Base-by-base conservation (phyloP, 2,113 vertebrate species). In the Caranx ignobilis region DNA sequence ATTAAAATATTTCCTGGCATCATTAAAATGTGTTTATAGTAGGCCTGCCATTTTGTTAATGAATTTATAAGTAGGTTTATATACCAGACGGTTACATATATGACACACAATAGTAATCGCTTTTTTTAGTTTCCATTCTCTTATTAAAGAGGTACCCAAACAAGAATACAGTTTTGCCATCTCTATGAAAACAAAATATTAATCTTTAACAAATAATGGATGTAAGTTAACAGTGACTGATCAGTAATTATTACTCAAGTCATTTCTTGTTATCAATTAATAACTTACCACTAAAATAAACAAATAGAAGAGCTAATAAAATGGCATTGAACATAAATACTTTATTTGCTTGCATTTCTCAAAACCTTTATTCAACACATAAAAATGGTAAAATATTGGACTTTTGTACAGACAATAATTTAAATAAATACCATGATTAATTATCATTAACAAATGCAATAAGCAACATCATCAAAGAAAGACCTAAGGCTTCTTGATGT, bases 351-450 rank as follows among this genome's bases (percentile, higher is more conserved):
- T 89, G 87, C 89, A 82, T 82, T 85, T 84, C 75, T 88, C 82
- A 72, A 88, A 91, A 91, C 77, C 59, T 87, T 93, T 91, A 93
- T 90, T 91, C 45, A 90, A 92, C 86, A 93, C 89, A 77, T 88
- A 59, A 88, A 87, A 92, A 90, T 87, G 79, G 73, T 91, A 90
- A 93, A 93, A 89, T 91, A 92, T 92, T 81, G 18, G 77, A 91
- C 76, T 88, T 76, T 87, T 75, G 60, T 91, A 92, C 88, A 81
- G 87, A 94, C 78, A 69, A 72, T 79, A 78, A 81, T 78, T 87
- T 85, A 92, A 91, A 93, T 94, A 90, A 93, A 92, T 91, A 89
- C 26, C 71, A 72, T 82, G 56, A 85, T 80, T 84, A 89, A 88
- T 73, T 32, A 89, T 80, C 66, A 82, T 85, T 65, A 88, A 92